phyloP scores from a whole-genome alignment of 1,140 invertebrate genomes.

The Drosophila yakuba region DNA sequence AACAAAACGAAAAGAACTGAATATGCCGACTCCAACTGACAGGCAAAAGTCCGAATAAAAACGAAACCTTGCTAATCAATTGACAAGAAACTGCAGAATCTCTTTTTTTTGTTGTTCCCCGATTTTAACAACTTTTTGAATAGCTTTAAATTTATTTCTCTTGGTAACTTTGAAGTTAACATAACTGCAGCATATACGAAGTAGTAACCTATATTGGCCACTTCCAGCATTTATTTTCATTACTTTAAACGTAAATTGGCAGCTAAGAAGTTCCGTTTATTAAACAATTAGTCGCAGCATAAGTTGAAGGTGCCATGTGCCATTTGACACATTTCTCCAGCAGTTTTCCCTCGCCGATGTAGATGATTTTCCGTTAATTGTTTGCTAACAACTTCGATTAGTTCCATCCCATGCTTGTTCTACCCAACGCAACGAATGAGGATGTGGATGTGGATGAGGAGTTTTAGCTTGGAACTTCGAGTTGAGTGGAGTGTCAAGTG shows the following conservation, averaged over 20 bases:
- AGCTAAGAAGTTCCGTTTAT: slow-evolving; percentile 35
- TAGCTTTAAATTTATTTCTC: background rate
- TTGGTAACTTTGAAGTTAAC: background rate
- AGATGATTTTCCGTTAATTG: slow-evolving; percentile 34
- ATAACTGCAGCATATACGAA: background rate
- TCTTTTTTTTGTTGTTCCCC: too few species aligned
- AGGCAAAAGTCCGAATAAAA: background rate
- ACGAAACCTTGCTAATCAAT: slow-evolving; percentile 17
- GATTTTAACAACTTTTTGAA: background rate
- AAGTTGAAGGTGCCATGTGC: slow-evolving; percentile 8
- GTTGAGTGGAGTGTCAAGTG: background rate
- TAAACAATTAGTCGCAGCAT: slow-evolving; percentile 15
- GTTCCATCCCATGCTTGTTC: slow-evolving; percentile 25
- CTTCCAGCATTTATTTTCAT: slow-evolving; percentile 3
- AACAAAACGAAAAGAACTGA: background rate
- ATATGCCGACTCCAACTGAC: slow-evolving; percentile 3
- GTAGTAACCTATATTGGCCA: background rate
- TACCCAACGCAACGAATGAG: slow-evolving; percentile 6
- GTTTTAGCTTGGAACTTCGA: background rate
- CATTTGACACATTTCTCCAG: slow-evolving; percentile 42
- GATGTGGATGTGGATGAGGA: background rate
- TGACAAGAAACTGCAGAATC: background rate
- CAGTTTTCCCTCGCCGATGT: slow-evolving; percentile 1
- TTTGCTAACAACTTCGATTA: slow-evolving; percentile 28
- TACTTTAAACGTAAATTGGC: slow-evolving; percentile 13